Evolutionary conservation across 1,140 invertebrate species (phyloP).

Genomic region (Apis mellifera): DNA sequence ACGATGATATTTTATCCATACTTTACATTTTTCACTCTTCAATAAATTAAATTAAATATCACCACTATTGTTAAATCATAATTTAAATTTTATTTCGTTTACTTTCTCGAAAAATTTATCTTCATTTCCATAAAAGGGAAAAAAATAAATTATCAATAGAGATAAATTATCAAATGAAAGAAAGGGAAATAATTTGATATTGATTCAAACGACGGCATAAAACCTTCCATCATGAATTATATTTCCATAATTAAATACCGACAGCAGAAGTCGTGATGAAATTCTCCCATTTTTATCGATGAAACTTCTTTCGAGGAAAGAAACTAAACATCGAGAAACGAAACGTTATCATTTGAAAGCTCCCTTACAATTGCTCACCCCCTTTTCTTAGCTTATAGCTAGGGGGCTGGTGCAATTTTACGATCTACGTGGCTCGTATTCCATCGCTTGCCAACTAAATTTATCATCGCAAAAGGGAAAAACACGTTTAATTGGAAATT

Average conservation of each 20-base stretch:
- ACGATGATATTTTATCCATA: too few species aligned
- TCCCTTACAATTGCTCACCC: neutral
- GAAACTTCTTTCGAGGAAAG: neutral
- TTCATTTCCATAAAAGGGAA: neutral
- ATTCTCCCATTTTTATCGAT: neutral
- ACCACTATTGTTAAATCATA: too few species aligned
- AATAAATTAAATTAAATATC: too few species aligned
- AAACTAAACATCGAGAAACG: neutral
- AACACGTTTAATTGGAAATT: conserved; percentile 19
- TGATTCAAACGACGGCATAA: neutral
- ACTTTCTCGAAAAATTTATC: too few species aligned
- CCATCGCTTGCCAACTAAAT: conserved; percentile 8
- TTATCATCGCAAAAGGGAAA: conserved; percentile 14
- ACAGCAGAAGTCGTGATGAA: neutral
- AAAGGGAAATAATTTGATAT: too few species aligned
- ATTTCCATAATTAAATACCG: too few species aligned
- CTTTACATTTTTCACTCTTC: neutral
- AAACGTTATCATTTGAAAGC: conserved; percentile 28
- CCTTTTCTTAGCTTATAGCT: neutral
- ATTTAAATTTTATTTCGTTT: too few species aligned
- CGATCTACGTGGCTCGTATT: conserved; percentile 22
- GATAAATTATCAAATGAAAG: too few species aligned
- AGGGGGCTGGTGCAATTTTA: conserved; percentile 2
- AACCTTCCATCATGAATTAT: neutral
- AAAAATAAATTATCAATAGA: too few species aligned